These are phyloP conservation scores for Neocloeon triangulifer DNA, from an alignment of 1,140 invertebrate genomes.

Conservation along the genomic window DNA sequence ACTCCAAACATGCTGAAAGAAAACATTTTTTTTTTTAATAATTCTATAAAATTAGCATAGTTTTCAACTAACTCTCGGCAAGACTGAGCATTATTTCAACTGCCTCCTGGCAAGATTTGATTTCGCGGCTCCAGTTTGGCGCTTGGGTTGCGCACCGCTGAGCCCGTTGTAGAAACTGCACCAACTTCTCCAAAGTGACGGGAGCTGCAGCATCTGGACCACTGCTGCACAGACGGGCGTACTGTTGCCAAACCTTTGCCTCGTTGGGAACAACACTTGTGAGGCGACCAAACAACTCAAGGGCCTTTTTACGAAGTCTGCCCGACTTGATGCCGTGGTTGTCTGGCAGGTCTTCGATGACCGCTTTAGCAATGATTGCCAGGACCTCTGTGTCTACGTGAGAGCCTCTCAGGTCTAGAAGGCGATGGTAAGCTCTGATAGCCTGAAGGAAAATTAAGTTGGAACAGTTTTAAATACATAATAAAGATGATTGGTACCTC, in stretches of 20 bases:
- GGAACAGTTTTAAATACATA: too few relatives aligned
- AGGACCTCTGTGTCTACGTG: conserved; percentile 61
- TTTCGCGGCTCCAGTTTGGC: conserved; percentile 30
- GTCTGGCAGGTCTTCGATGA: conserved; percentile 37
- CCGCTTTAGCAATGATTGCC: conserved; percentile 42
- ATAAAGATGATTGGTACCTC: conserved; percentile 27
- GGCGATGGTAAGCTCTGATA: conserved; percentile 58
- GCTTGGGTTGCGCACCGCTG: conserved; percentile 22
- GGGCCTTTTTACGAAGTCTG: conserved; percentile 27
- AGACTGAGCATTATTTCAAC: conserved; percentile 14
- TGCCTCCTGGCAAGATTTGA: conserved; percentile 20
- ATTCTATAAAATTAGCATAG: too few relatives aligned
- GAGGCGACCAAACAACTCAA: conserved; percentile 62
- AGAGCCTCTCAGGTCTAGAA: conserved; percentile 60
- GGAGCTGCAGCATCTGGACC: conserved; percentile 30
- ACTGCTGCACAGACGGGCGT: conserved; percentile 43
- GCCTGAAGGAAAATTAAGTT: conserved; percentile 25
- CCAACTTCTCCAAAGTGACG: conserved; percentile 34
- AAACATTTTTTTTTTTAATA: too few relatives aligned
- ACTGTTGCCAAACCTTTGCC: conserved; percentile 52
- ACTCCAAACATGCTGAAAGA: too few relatives aligned
- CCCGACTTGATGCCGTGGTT: conserved; percentile 24
- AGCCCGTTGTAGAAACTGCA: conserved; percentile 26
- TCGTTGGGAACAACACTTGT: conserved; percentile 39
- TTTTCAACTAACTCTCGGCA: neutral